Conservation (phyloP, 2,888 invertebrate species). For the Orthosia cruda region DNA sequence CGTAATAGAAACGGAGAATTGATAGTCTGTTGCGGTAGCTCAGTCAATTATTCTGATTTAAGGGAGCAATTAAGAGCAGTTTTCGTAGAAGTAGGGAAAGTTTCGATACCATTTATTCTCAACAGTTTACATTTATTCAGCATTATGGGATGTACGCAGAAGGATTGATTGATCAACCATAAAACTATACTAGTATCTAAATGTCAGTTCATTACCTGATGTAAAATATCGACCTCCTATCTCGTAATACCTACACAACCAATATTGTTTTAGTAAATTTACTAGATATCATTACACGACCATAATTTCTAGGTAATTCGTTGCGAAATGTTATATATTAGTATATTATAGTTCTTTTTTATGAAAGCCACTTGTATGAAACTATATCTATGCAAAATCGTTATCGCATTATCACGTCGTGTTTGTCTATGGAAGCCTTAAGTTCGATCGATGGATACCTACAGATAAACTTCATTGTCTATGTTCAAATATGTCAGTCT, state of each 20-base stretch:
- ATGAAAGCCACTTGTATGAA: too few species aligned
- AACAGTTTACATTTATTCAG: neutral
- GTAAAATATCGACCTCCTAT: neutral
- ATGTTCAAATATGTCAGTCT: neutral
- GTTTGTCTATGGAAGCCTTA: neutral
- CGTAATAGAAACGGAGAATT: conserved; percentile 32
- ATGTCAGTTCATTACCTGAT: neutral
- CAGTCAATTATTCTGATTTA: conserved; percentile 28
- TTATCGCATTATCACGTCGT: neutral
- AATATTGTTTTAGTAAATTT: too few species aligned
- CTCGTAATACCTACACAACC: neutral
- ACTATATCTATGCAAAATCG: too few species aligned
- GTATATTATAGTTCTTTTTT: too few species aligned
- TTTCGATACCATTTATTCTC: neutral
- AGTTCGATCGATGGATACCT: too few species aligned
- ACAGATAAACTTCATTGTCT: neutral
- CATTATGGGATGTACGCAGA: neutral
- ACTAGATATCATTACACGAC: too few species aligned
- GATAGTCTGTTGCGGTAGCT: conserved; percentile 4
- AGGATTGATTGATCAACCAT: neutral
- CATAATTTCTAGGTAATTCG: too few species aligned
- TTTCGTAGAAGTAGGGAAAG: neutral
- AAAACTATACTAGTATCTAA: too few species aligned
- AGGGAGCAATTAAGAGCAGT: neutral
- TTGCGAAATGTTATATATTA: too few species aligned